phyloP scores from a whole-genome alignment of 2,797 vertebrate genomes.

The Anableps anableps region DNA sequence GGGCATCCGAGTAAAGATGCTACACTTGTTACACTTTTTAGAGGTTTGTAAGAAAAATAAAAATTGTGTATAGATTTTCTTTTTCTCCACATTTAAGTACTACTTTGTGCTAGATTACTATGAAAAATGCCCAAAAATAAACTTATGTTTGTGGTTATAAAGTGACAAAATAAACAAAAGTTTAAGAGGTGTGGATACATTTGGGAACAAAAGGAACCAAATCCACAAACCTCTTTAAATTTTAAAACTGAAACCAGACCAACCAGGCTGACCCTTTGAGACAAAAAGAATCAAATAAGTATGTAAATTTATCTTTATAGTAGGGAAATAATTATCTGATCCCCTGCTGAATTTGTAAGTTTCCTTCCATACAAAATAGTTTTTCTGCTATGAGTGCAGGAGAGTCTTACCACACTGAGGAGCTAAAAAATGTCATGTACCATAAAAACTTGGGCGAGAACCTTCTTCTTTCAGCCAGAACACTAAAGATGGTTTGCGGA shows the following conservation, averaged over 20 bases:
- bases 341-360: background rate
- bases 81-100: background rate
- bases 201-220: background rate
- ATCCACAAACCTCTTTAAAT: background rate
- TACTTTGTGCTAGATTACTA: background rate
- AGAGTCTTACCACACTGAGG: background rate
- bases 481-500: background rate
- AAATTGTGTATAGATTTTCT: no score
- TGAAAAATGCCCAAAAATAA: background rate
- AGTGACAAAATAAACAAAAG: background rate
- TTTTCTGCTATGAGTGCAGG: background rate
- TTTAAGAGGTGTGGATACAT: no score
- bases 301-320: background rate
- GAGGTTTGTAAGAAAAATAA: no score
- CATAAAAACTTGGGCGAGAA: background rate
- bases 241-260: background rate
- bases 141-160: background rate
- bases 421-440: background rate
- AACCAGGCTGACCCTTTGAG: background rate
- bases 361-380: background rate
- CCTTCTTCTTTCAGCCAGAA: background rate
- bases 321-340: background rate
- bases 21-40: background rate
- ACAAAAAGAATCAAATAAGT: no score
- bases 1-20: no score